These are phyloP conservation scores for Dolichopus griseipennis DNA, from an alignment of 2,888 invertebrate genomes.

Conservation along the genomic window DNA sequence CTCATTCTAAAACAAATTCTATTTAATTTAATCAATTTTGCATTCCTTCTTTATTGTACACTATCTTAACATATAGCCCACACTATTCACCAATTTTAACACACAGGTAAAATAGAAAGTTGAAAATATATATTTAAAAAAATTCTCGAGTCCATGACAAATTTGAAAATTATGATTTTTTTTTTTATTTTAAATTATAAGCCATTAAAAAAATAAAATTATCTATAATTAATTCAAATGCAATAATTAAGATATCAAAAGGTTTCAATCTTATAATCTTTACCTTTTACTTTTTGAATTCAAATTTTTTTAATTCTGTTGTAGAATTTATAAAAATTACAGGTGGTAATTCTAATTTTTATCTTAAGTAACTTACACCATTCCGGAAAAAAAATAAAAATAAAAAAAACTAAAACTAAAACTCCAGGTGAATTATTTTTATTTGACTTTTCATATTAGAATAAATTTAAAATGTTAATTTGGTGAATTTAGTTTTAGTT, in stretches of 20 bases:
- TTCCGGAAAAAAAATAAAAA: no score
- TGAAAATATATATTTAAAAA: no score
- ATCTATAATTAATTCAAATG: not conserved
- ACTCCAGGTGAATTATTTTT: not conserved
- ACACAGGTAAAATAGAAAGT: no score
- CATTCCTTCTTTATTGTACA: no score
- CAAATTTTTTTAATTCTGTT: no score
- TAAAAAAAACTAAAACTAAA: not conserved
- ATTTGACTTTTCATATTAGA: no score
- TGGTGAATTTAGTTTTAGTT: no score
- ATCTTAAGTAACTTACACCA: not conserved
- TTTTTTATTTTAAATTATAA: not conserved
- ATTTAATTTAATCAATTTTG: no score
- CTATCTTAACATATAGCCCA: no score
- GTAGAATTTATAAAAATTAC: not conserved
- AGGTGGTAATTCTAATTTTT: not conserved
- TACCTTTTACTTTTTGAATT: not conserved
- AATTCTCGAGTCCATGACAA: not conserved
- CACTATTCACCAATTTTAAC: no score
- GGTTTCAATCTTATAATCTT: not conserved
- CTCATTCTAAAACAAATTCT: no score
- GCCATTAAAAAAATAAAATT: not conserved
- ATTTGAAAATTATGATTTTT: slow-evolving; percentile 2
- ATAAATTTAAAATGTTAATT: no score
- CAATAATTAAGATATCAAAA: not conserved